Percentiles rank a stretch among this genome's conserved stretches.
Conservation (phyloP, 30 jellyfish, hydroid and myxozoan genomes). For the Aurelia coerulea region DNA sequence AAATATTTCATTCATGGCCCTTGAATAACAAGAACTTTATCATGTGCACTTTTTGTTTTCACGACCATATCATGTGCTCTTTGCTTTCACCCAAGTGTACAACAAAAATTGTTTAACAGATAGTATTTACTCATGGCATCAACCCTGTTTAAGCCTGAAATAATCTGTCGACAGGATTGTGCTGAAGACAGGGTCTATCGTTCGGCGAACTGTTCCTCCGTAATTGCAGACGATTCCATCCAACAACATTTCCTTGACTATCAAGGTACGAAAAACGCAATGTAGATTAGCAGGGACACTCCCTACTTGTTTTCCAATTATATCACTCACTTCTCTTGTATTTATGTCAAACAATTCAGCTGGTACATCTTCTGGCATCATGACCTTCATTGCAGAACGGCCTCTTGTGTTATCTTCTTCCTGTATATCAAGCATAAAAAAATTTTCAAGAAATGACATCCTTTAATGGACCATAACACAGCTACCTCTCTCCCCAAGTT, state of each 20-base stretch:
- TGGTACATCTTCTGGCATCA: background rate
- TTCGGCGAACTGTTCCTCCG: conserved; percentile 1
- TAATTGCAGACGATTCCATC: conserved; percentile 2
- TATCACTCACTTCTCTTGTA: background rate
- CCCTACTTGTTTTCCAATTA: conserved; percentile 16
- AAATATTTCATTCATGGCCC: too few species aligned
- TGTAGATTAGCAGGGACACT: conserved; percentile 16
- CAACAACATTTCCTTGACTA: background rate
- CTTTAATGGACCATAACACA: background rate
- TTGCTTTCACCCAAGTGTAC: too few species aligned
- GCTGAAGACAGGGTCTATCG: background rate
- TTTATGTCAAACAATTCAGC: background rate
- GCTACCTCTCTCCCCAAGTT: too few species aligned
- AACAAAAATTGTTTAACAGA: too few species aligned
- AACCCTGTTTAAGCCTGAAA: conserved; percentile 17
- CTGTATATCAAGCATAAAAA: background rate
- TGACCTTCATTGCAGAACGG: background rate
- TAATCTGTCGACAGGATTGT: too few species aligned
- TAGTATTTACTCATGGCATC: too few species aligned
- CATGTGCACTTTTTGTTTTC: too few species aligned
- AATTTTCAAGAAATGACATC: background rate
- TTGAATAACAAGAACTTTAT: too few species aligned
- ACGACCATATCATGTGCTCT: too few species aligned
- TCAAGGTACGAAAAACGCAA: background rate
- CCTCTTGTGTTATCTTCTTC: background rate